Conservation (phyloP, 2,113 vertebrate species). For the Ciconia boyciana region DNA sequence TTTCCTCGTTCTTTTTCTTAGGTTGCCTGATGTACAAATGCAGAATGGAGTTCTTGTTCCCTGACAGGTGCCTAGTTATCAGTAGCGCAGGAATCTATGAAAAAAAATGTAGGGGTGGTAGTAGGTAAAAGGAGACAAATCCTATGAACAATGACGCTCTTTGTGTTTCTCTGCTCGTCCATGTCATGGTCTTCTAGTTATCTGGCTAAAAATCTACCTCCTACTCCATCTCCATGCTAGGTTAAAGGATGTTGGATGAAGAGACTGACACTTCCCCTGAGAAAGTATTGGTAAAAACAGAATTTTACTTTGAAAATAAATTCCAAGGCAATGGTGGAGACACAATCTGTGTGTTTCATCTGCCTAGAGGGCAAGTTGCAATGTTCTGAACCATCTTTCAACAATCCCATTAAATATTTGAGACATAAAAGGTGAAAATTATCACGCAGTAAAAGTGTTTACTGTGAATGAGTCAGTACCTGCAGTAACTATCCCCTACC, state of each 20-base stretch:
- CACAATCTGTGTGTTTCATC: not conserved
- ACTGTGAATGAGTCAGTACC: not conserved
- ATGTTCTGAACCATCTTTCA: not conserved
- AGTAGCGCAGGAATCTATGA: not conserved
- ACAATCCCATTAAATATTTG: conserved; percentile 18
- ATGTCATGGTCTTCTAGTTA: not conserved
- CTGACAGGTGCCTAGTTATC: not conserved
- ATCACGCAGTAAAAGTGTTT: not conserved
- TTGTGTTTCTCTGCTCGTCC: conserved; percentile 7
- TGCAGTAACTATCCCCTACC: not conserved
- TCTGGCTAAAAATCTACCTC: conserved; percentile 5
- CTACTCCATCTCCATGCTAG: not conserved
- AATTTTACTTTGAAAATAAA: conserved; percentile 15
- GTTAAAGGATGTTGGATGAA: not conserved
- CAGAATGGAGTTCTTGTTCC: conserved; percentile 14
- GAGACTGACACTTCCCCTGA: not conserved
- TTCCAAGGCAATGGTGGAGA: not conserved
- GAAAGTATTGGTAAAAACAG: not conserved
- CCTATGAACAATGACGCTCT: not conserved
- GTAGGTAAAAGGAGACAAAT: conserved; percentile 21
- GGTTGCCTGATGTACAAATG: not conserved
- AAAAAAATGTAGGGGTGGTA: not conserved
- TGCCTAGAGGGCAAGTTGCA: conserved; percentile 2
- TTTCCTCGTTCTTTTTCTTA: not conserved
- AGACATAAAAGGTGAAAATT: conserved; percentile 19